Evolutionary conservation across 2,113 vertebrate genomes (phyloP).

Genomic region (Sula dactylatra): DNA sequence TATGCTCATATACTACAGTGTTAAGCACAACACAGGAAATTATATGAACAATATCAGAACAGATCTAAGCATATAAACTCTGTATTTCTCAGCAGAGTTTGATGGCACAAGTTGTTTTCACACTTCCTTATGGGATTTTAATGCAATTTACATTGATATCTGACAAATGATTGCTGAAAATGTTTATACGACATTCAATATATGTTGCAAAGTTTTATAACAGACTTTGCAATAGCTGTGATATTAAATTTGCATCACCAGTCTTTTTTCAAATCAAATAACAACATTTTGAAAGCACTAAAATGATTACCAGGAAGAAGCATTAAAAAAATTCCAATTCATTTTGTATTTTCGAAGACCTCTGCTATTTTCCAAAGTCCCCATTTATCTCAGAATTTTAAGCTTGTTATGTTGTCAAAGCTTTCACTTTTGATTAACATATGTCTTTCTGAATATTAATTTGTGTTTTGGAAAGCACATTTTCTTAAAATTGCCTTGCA

Average conservation of each 20-base stretch:
- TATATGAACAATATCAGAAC: background rate
- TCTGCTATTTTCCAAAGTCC: background rate
- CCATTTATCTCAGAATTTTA: slow-evolving; percentile 29
- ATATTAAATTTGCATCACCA: slow-evolving; percentile 7
- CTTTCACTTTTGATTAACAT: slow-evolving; percentile 39
- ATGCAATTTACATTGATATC: background rate
- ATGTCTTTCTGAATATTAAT: slow-evolving; percentile 14
- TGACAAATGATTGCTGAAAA: slow-evolving; percentile 14
- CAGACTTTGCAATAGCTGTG: background rate
- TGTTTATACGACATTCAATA: background rate
- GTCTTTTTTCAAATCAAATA: background rate
- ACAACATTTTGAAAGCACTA: background rate
- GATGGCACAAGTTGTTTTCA: background rate
- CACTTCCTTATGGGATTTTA: background rate
- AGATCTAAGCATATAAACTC: background rate
- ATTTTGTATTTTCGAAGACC: slow-evolving; percentile 10
- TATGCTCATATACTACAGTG: background rate
- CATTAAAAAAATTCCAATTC: background rate
- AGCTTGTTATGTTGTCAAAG: slow-evolving; percentile 23
- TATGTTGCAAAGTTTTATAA: background rate
- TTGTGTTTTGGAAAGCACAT: background rate
- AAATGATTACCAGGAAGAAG: slow-evolving; percentile 9
- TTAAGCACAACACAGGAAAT: background rate
- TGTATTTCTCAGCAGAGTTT: background rate
- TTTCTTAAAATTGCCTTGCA: background rate